phyloP scores from a whole-genome alignment of 2,888 invertebrate genomes.

The Papilio demoleus region DNA sequence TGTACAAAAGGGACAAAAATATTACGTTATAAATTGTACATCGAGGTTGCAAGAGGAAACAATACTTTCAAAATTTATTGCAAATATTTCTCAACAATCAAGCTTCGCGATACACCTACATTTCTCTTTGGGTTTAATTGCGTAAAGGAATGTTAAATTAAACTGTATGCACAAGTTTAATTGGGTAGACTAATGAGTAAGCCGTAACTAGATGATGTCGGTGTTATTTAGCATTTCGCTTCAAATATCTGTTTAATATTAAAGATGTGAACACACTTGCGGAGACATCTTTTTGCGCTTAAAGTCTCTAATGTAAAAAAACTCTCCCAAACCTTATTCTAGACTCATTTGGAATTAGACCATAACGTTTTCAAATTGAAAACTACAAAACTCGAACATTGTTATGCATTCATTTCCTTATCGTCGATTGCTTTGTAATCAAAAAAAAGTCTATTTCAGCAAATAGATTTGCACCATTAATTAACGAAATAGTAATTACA shows the following conservation, averaged over 20 bases:
- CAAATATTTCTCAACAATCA: conserved; percentile 17
- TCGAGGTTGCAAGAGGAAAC: conserved; percentile 14
- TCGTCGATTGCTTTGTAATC: neutral
- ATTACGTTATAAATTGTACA: conserved; percentile 1
- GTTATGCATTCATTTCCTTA: neutral
- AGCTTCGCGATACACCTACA: neutral
- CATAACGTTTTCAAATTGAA: too few relatives aligned
- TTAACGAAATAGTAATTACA: too few relatives aligned
- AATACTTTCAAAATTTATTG: conserved; percentile 22
- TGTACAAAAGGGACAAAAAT: too few relatives aligned
- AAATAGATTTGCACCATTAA: neutral
- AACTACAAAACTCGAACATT: neutral
- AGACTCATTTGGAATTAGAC: too few relatives aligned
- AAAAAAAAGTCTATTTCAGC: too few relatives aligned
- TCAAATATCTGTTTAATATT: too few relatives aligned
- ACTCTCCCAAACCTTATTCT: too few relatives aligned
- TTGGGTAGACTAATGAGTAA: neutral
- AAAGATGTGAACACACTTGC: too few relatives aligned
- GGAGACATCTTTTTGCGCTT: too few relatives aligned
- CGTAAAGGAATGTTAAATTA: conserved; percentile 10
- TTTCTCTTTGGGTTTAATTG: conserved; percentile 15
- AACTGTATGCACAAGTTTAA: neutral
- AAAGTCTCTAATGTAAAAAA: too few relatives aligned
- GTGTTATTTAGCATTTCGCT: neutral
- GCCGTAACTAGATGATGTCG: neutral